These are phyloP conservation scores for Sinosuthora webbiana DNA, from an alignment of 2,113 vertebrate species.

Conservation along the genomic window DNA sequence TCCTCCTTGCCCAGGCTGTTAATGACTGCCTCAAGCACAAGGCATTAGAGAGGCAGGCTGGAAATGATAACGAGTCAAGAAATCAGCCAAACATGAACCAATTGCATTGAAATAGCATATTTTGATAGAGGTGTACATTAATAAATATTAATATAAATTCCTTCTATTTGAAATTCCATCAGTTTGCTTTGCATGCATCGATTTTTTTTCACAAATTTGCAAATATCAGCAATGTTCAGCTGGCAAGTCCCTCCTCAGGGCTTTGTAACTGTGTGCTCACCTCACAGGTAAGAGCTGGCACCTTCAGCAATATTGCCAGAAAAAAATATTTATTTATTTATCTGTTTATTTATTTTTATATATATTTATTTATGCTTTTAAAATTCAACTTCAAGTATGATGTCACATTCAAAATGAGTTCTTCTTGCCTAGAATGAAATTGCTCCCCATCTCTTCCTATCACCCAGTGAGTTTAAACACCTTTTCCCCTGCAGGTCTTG, in stretches of 20 bases:
- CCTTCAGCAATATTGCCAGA: background rate
- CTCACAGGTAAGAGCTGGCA: background rate
- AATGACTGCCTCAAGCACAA: constrained; percentile 35
- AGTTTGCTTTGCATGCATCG: background rate
- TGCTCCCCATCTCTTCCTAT: background rate
- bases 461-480: accelerated
- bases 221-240: background rate
- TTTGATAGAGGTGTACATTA: background rate
- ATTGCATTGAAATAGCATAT: background rate
- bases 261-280: background rate
- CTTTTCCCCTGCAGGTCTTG: background rate
- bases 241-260: background rate
- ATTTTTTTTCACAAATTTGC: background rate
- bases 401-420: background rate
- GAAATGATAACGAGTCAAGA: background rate
- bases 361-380: background rate
- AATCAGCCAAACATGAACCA: constrained; percentile 6
- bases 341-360: too few species aligned
- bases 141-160: constrained; percentile 7
- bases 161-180: background rate
- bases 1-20: background rate
- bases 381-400: background rate
- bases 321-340: too few species aligned
- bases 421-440: background rate
- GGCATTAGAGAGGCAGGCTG: background rate